A percentile compares a stretch with the other conserved stretches of the same genome.
Conservation (phyloP, 2,797 vertebrate species). For the Hybognathus amarus region DNA sequence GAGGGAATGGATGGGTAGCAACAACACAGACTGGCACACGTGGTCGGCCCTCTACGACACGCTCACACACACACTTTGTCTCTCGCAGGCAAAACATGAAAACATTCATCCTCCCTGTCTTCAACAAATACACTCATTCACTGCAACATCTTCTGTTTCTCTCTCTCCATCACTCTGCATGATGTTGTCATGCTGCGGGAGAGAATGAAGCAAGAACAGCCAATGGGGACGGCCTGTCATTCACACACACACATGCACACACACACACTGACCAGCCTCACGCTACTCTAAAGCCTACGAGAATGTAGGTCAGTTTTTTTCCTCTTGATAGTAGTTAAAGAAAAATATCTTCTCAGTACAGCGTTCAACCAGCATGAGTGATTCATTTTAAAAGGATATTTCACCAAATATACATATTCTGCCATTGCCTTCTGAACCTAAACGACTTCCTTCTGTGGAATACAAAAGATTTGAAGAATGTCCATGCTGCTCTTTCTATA, state of each 20-base stretch:
- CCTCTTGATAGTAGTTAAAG: neutral
- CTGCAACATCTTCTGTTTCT: slow-evolving; percentile 15
- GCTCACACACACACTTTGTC: slow-evolving; percentile 4
- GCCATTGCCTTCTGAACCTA: neutral
- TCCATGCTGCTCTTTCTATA: neutral
- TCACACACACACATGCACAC: slow-evolving; percentile 20
- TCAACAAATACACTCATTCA: slow-evolving; percentile 28
- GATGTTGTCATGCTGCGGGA: slow-evolving; percentile 62
- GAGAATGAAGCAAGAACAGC: slow-evolving; percentile 66
- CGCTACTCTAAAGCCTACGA: slow-evolving; percentile 4
- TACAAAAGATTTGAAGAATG: neutral
- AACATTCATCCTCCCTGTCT: slow-evolving; percentile 13
- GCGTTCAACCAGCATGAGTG: neutral
- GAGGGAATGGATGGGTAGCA: slow-evolving; percentile 55
- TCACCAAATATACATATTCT: neutral
- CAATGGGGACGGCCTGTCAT: slow-evolving; percentile 48
- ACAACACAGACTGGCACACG: slow-evolving; percentile 46
- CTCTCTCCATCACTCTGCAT: slow-evolving; percentile 61
- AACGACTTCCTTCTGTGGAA: neutral
- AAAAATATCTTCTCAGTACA: slow-evolving; percentile 6
- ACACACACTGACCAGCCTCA: slow-evolving; percentile 13
- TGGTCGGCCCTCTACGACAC: slow-evolving; percentile 25
- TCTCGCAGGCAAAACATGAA: slow-evolving; percentile 23
- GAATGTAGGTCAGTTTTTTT: slow-evolving; percentile 37
- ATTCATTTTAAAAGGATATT: neutral